Percentiles rank a stretch among this genome's conserved stretches.
Evolutionary conservation across 1,140 invertebrate genomes (phyloP).

Genomic region (Oreohelix idahoensis): DNA sequence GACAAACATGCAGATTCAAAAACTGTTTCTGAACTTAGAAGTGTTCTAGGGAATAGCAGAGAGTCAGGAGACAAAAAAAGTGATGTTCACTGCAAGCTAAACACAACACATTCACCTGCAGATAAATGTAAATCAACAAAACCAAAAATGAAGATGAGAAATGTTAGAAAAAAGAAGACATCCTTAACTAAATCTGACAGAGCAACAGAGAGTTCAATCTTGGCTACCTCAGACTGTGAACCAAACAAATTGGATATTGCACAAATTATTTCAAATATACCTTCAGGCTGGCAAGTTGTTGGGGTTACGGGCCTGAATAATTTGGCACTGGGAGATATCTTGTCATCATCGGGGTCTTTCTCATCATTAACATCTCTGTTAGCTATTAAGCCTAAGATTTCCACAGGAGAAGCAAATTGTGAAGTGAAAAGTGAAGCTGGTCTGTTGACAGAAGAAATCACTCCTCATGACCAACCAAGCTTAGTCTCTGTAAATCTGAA

Average conservation of each 20-base stretch:
- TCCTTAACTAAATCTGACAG: not conserved
- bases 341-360: not conserved
- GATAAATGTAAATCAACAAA: not conserved
- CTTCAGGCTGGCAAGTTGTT: conserved; percentile 23
- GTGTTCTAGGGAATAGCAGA: not conserved
- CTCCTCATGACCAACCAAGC: not conserved
- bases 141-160: not conserved
- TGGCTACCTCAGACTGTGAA: not conserved
- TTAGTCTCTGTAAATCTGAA: conserved; percentile 26
- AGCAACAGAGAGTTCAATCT: not conserved
- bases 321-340: not conserved
- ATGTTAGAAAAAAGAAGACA: not conserved
- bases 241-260: not conserved
- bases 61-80: not conserved
- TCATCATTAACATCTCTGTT: not conserved
- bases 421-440: not conserved
- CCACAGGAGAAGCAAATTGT: not conserved
- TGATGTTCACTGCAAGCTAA: not conserved
- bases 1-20: not conserved
- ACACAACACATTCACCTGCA: not conserved
- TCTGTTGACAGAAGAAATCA: not conserved
- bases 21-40: not conserved
- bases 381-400: not conserved
- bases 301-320: conserved; percentile 3
- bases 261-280: conserved; percentile 21